These are phyloP conservation scores for Bombylius major DNA, from an alignment of 2,888 invertebrate genomes.

Conservation along the genomic window DNA sequence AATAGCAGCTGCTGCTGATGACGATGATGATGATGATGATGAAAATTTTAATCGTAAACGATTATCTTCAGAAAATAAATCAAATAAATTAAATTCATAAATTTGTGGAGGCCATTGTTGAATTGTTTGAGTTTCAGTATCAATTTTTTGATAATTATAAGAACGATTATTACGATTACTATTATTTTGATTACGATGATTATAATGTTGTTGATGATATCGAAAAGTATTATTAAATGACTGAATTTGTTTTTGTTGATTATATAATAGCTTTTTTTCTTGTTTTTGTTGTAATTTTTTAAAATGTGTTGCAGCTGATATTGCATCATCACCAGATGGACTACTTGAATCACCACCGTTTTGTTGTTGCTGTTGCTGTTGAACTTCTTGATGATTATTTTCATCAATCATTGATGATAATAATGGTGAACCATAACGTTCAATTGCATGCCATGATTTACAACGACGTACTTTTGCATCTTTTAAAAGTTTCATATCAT, in stretches of 20 bases:
- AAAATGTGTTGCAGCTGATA: slow-evolving; percentile 16
- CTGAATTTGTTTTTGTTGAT: background rate
- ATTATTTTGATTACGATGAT: background rate
- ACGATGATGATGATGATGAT: background rate
- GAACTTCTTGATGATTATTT: slow-evolving; percentile 22
- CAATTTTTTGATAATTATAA: slow-evolving; percentile 9
- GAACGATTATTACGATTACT: background rate
- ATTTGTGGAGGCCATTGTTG: slow-evolving; percentile 56
- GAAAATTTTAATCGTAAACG: background rate
- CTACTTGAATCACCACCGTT: slow-evolving; percentile 12
- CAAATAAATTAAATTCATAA: slow-evolving; percentile 64
- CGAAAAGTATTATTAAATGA: background rate
- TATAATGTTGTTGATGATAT: background rate
- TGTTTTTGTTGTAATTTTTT: slow-evolving; percentile 13
- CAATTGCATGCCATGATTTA: slow-evolving; percentile 54
- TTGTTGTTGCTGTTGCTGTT: background rate
- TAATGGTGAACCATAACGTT: slow-evolving; percentile 23
- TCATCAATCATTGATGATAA: slow-evolving; percentile 3
- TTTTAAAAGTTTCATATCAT: slow-evolving; percentile 2
- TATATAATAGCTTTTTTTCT: background rate
- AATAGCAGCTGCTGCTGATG: no score
- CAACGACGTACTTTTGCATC: slow-evolving; percentile 42
- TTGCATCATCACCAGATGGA: slow-evolving; percentile 15
- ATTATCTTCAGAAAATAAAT: slow-evolving; percentile 44
- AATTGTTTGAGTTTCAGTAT: slow-evolving; percentile 50